Evolutionary conservation across 2,888 invertebrate species (phyloP).

Genomic region (Orgyia antiqua): DNA sequence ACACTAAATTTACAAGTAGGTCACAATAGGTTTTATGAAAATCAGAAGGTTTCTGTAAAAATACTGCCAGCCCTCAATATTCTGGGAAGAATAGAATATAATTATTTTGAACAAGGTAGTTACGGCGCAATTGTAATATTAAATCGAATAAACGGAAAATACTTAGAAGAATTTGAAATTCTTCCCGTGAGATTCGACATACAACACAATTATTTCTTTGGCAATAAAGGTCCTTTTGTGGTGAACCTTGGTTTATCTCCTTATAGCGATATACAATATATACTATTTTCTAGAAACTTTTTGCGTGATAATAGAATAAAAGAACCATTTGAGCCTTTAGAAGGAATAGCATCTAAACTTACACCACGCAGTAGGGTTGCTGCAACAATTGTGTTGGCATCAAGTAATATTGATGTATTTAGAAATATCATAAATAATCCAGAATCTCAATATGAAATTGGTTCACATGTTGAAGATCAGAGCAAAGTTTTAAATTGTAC

Average conservation of each 20-base stretch:
- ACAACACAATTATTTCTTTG: slow-evolving; percentile 92
- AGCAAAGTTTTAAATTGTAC: slow-evolving; percentile 96
- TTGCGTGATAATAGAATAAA: slow-evolving; percentile 90
- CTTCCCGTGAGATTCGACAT: slow-evolving; percentile 84
- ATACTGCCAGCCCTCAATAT: slow-evolving; percentile 90
- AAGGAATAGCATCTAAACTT: slow-evolving; percentile 82
- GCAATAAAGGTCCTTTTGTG: slow-evolving; percentile 93
- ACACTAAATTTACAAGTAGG: slow-evolving; percentile 86
- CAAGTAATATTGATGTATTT: slow-evolving; percentile 91
- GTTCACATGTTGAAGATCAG: slow-evolving; percentile 96
- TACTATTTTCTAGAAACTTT: slow-evolving; percentile 92
- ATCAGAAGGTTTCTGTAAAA: slow-evolving; percentile 85
- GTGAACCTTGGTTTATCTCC: slow-evolving; percentile 92
- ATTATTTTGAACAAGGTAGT: slow-evolving; percentile 89
- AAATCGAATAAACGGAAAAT: slow-evolving; percentile 81
- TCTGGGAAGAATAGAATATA: slow-evolving; percentile 88
- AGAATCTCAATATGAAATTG: slow-evolving; percentile 94
- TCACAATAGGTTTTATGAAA: slow-evolving; percentile 89
- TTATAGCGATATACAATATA: slow-evolving; percentile 87
- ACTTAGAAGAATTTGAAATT: slow-evolving; percentile 87
- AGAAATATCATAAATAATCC: slow-evolving; percentile 95
- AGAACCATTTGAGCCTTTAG: slow-evolving; percentile 87
- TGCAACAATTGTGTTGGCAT: slow-evolving; percentile 94
- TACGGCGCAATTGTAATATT: slow-evolving; percentile 91
- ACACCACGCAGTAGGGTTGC: slow-evolving; percentile 95